These are phyloP conservation scores for Sebastiscus albofasciatus DNA, from an alignment of 2,797 vertebrate genomes.

Conservation along the genomic window DNA sequence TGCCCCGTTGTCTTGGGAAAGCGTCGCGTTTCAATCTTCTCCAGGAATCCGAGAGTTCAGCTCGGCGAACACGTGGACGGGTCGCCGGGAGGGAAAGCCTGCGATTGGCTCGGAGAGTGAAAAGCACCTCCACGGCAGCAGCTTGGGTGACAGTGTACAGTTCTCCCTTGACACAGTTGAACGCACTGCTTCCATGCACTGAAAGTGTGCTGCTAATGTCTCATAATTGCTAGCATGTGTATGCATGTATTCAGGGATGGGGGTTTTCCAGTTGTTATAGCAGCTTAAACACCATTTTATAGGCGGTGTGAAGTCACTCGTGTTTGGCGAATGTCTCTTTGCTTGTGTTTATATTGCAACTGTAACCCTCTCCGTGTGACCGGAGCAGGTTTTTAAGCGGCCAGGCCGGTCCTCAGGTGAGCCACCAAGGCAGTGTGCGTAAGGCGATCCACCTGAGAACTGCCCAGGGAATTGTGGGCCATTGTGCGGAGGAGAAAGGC, in stretches of 20 bases:
- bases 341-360: constrained; percentile 11
- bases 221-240: constrained; percentile 52
- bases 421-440: constrained; percentile 61
- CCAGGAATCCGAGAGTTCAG: constrained; percentile 52
- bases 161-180: constrained; percentile 55
- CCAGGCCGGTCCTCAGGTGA: constrained; percentile 57
- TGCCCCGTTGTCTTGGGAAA: constrained; percentile 60
- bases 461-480: constrained; percentile 77
- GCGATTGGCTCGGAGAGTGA: constrained; percentile 49
- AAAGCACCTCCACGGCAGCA: constrained; percentile 36
- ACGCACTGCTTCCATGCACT: constrained; percentile 25
- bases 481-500: constrained; percentile 76
- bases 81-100: constrained; percentile 48
- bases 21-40: constrained; percentile 66
- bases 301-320: neutral
- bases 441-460: constrained; percentile 84
- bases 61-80: constrained; percentile 43
- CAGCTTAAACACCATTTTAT: constrained; percentile 14
- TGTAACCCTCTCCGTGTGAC: constrained; percentile 22
- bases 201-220: constrained; percentile 30
- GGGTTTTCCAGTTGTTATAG: constrained; percentile 42
- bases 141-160: constrained; percentile 63
- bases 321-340: constrained; percentile 1
- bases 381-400: constrained; percentile 48
- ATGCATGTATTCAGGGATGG: constrained; percentile 10